phyloP scores from a whole-genome alignment of 2,888 invertebrate genomes.

The Caenorhabditis wallacei region DNA sequence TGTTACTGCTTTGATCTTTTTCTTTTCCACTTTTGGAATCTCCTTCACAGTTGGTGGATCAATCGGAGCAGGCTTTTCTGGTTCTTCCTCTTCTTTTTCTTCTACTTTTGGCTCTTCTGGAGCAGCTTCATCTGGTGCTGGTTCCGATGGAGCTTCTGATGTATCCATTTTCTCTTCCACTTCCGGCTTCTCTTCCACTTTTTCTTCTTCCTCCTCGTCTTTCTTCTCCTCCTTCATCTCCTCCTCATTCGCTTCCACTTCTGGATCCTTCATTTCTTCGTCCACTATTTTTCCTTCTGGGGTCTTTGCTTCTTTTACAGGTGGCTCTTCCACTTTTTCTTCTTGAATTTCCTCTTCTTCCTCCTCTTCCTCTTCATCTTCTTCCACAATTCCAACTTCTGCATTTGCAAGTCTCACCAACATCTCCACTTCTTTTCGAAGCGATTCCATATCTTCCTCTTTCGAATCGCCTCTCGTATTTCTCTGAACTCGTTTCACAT shows the following conservation, averaged over 20 bases:
- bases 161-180: conserved; percentile 15
- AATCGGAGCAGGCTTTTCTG: not conserved
- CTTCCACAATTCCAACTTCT: conserved; percentile 36
- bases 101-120: not conserved
- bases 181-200: not conserved
- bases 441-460: not conserved
- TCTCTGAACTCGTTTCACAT: conserved; percentile 22
- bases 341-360: conserved; percentile 25
- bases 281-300: not conserved
- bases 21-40: conserved; percentile 1
- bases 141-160: not conserved
- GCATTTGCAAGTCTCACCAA: not conserved
- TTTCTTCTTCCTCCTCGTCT: not conserved
- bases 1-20: not conserved
- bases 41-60: not conserved
- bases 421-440: conserved; percentile 30
- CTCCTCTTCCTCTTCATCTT: conserved; percentile 27
- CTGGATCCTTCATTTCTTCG: not conserved
- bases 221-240: conserved; percentile 17
- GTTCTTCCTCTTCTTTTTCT: not conserved
- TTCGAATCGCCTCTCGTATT: conserved; percentile 6
- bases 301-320: conserved; percentile 1
- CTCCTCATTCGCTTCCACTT: not conserved
- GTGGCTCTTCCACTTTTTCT: conserved; percentile 5
- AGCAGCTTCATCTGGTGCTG: not conserved